Conservation (phyloP, 2,888 invertebrate genomes). For the Lordiphosa andalusiaca region DNA sequence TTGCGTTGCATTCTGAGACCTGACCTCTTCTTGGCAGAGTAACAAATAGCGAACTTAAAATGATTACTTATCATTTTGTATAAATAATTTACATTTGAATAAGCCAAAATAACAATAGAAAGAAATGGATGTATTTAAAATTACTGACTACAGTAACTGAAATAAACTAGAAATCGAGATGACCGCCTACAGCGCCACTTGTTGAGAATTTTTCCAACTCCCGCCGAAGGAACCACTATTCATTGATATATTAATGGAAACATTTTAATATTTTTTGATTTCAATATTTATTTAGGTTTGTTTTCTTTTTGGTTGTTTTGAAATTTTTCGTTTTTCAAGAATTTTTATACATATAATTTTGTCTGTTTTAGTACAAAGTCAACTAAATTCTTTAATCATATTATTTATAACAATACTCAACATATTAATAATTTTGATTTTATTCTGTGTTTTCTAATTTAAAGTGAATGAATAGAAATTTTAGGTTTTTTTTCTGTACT, state of each 20-base stretch:
- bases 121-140: too few relatives aligned
- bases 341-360: slow-evolving; percentile 7
- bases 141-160: too few relatives aligned
- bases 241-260: neutral
- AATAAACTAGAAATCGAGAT: too few relatives aligned
- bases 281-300: slow-evolving; percentile 40
- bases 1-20: too few relatives aligned
- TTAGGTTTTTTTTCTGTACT: neutral
- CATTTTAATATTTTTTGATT: neutral
- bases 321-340: slow-evolving; percentile 25
- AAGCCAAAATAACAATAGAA: too few relatives aligned
- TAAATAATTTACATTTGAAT: too few relatives aligned
- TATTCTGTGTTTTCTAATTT: slow-evolving; percentile 1
- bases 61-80: too few relatives aligned
- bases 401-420: slow-evolving; percentile 4
- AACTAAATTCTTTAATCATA: slow-evolving; percentile 23
- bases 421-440: neutral
- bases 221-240: too few relatives aligned
- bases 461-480: neutral
- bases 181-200: too few relatives aligned
- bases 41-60: too few relatives aligned
- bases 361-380: slow-evolving; percentile 9
- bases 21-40: too few relatives aligned
- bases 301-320: slow-evolving; percentile 40
- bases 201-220: too few relatives aligned